Conservation (phyloP, 1,140 invertebrate genomes). For the Varroa destructor region DNA sequence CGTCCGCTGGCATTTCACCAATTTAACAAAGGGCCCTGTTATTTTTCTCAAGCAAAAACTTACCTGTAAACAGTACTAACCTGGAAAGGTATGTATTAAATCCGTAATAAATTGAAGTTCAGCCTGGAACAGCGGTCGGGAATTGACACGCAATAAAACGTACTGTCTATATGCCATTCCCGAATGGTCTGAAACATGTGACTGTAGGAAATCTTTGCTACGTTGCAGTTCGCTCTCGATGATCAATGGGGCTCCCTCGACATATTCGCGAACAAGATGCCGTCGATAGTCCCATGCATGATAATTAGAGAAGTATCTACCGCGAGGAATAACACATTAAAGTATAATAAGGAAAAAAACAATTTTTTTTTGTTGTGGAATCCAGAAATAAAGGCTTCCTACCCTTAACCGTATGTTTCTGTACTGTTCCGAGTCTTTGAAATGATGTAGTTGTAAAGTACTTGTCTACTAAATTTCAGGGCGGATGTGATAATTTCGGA, state of each 20-base stretch:
- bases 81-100: conserved; percentile 11
- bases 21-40: not conserved
- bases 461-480: too few relatives aligned
- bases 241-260: conserved; percentile 25
- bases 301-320: conserved; percentile 22
- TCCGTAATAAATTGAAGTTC: conserved; percentile 8
- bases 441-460: too few relatives aligned
- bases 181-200: conserved; percentile 11
- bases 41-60: not conserved
- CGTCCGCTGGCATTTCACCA: too few relatives aligned
- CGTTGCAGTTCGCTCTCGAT: conserved; percentile 23
- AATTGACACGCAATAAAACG: conserved; percentile 6
- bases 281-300: conserved; percentile 24
- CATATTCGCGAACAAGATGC: not conserved
- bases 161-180: conserved; percentile 20
- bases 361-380: too few relatives aligned
- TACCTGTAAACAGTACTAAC: not conserved
- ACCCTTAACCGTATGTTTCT: too few relatives aligned
- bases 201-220: conserved; percentile 17
- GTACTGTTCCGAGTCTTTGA: too few relatives aligned
- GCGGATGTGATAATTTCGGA: too few relatives aligned
- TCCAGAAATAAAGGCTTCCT: too few relatives aligned
- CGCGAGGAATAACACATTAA: not conserved
- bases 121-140: conserved; percentile 3
- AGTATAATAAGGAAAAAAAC: too few relatives aligned